phyloP scores from a whole-genome alignment of 2,113 vertebrate genomes.

The Prietella phreatophila region DNA sequence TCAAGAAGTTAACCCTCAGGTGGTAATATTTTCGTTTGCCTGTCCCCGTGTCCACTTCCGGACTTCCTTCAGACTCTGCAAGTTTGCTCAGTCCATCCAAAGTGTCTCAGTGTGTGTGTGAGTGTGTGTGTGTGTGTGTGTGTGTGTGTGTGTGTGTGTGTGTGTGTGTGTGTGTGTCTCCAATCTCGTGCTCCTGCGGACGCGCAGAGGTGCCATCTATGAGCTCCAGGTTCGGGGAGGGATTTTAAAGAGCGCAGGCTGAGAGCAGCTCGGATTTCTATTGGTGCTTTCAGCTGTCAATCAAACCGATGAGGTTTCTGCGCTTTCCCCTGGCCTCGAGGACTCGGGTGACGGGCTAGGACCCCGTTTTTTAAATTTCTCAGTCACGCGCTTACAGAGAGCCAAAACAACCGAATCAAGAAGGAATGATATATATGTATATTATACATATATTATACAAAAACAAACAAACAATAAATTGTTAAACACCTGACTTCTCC shows the following conservation, averaged over 20 bases:
- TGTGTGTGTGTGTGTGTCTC: conserved; percentile 19
- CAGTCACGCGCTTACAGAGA: not conserved
- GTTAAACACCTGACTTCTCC: not conserved
- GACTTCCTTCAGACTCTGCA: not conserved
- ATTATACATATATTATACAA: too few relatives aligned
- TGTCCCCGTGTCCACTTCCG: conserved; percentile 16
- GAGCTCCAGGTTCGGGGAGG: conserved; percentile 70
- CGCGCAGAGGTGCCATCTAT: conserved; percentile 77
- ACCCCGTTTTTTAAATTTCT: not conserved
- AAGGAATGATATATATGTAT: too few relatives aligned
- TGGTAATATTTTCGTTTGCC: not conserved
- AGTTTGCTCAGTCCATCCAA: conserved; percentile 32
- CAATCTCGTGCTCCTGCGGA: conserved; percentile 28
- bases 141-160: not conserved
- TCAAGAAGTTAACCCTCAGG: not conserved
- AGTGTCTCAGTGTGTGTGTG: conserved; percentile 33
- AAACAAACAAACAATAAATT: too few relatives aligned
- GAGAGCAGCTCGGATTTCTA: conserved; percentile 73
- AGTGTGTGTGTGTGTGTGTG: conserved; percentile 11
- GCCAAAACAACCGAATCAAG: too few relatives aligned
- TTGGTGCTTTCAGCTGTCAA: conserved; percentile 81
- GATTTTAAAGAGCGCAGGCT: conserved; percentile 86
- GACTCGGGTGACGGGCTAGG: not conserved
- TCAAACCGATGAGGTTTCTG: conserved; percentile 66
- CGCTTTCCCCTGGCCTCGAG: not conserved